These are phyloP conservation scores for Parelbella ahira DNA, from an alignment of 2,888 invertebrate species.

Conservation along the genomic window DNA sequence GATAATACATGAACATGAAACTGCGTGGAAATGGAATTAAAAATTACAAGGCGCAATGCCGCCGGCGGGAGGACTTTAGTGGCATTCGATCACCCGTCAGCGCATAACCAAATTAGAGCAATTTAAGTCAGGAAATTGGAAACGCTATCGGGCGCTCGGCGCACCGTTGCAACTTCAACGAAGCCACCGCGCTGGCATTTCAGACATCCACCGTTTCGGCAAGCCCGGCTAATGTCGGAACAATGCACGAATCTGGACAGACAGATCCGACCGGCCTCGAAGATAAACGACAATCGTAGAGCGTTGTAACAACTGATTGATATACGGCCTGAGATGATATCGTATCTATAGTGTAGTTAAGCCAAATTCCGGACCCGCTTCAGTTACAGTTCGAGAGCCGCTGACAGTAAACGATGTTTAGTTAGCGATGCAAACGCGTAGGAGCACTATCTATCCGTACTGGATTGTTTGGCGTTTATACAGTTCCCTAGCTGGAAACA, in stretches of 20 bases:
- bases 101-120: constrained; percentile 78
- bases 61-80: constrained; percentile 48
- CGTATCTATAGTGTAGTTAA: constrained; percentile 57
- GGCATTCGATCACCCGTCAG: constrained; percentile 72
- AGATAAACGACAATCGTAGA: constrained; percentile 78
- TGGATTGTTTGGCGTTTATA: constrained; percentile 41
- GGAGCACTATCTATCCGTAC: constrained; percentile 41
- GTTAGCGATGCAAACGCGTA: constrained; percentile 51
- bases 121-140: constrained; percentile 80
- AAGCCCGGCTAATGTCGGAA: constrained; percentile 71
- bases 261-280: constrained; percentile 69
- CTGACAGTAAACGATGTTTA: constrained; percentile 74
- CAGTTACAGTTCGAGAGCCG: constrained; percentile 71
- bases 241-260: constrained; percentile 78
- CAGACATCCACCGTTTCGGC: constrained; percentile 72
- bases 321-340: constrained; percentile 72
- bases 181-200: constrained; percentile 66
- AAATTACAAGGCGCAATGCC: constrained; percentile 52
- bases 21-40: constrained; percentile 33
- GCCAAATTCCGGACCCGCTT: constrained; percentile 69
- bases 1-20: constrained; percentile 29
- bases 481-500: constrained; percentile 23
- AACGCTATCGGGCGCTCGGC: constrained; percentile 71
- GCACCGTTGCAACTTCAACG: constrained; percentile 61
- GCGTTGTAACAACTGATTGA: constrained; percentile 78